phyloP scores from a whole-genome alignment of 2,113 vertebrate genomes.

The Benitochromis conjunctus region DNA sequence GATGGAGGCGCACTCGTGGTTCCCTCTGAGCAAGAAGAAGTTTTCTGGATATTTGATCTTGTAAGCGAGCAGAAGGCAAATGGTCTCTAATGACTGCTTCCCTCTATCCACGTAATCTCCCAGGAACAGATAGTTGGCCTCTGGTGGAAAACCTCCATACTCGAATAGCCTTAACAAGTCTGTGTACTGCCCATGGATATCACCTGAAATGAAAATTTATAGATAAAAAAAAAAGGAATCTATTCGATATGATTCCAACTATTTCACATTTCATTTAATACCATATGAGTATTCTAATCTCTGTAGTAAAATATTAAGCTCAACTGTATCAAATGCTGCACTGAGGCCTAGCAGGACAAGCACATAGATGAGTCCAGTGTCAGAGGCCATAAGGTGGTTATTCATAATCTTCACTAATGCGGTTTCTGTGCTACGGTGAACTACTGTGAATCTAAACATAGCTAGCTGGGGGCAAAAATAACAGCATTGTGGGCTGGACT shows the following conservation, averaged over 20 bases:
- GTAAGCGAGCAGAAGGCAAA: slow-evolving; percentile 91
- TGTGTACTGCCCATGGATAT: slow-evolving; percentile 77
- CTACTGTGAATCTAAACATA: neutral
- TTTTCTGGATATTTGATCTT: slow-evolving; percentile 97
- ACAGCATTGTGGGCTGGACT: neutral
- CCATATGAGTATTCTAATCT: too few relatives aligned
- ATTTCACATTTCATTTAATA: too few relatives aligned
- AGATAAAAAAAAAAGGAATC: too few relatives aligned
- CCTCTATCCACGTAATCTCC: slow-evolving; percentile 96
- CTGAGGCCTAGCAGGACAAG: neutral
- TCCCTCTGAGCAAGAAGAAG: slow-evolving; percentile 92
- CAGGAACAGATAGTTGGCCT: slow-evolving; percentile 95
- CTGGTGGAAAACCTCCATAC: slow-evolving; percentile 92
- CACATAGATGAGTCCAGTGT: neutral
- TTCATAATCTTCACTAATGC: neutral
- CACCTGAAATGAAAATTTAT: slow-evolving; percentile 36
- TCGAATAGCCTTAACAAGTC: slow-evolving; percentile 92
- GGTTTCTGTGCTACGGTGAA: neutral
- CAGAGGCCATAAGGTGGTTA: neutral
- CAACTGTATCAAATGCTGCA: neutral
- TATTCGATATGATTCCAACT: too few relatives aligned
- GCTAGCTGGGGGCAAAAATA: neutral
- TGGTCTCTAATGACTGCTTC: slow-evolving; percentile 93
- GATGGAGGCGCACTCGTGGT: slow-evolving; percentile 95
- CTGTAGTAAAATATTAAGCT: neutral